Evolutionary conservation across 1,140 invertebrate species (phyloP).

Genomic region (Caerostris extrusa): DNA sequence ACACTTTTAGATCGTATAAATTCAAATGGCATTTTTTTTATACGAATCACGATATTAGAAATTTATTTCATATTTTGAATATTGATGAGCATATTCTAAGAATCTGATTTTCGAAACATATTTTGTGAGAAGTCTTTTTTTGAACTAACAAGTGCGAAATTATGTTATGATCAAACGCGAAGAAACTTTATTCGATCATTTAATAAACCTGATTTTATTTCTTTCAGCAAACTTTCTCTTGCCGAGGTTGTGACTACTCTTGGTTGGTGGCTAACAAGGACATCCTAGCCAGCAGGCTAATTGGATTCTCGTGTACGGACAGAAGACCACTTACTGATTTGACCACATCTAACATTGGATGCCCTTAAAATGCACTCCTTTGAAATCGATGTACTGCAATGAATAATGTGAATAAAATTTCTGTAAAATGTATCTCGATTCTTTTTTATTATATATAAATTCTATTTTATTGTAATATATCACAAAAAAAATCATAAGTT

Average conservation of each 20-base stretch:
- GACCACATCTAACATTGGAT: constrained; percentile 59
- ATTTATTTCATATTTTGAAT: too few relatives aligned
- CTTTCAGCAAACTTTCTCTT: constrained; percentile 62
- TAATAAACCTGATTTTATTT: background rate
- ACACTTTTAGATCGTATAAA: too few relatives aligned
- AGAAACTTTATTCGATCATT: too few relatives aligned
- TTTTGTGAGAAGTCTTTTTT: too few relatives aligned
- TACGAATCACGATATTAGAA: too few relatives aligned
- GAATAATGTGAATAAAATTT: background rate
- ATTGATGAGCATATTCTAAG: too few relatives aligned
- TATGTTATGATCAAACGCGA: too few relatives aligned
- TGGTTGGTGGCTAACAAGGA: constrained; percentile 59
- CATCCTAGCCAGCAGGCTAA: background rate
- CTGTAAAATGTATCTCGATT: background rate
- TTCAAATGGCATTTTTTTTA: too few relatives aligned
- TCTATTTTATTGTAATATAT: too few relatives aligned
- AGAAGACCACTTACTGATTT: constrained; percentile 30
- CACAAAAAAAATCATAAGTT: too few relatives aligned
- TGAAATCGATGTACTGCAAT: background rate
- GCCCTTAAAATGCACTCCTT: background rate
- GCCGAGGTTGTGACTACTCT: constrained; percentile 61
- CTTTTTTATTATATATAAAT: background rate
- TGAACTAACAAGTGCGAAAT: too few relatives aligned
- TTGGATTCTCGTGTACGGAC: constrained; percentile 59
- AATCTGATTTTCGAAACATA: too few relatives aligned